Base-by-base conservation (phyloP, 2,888 invertebrate genomes). In the Schizaphis graminum region DNA sequence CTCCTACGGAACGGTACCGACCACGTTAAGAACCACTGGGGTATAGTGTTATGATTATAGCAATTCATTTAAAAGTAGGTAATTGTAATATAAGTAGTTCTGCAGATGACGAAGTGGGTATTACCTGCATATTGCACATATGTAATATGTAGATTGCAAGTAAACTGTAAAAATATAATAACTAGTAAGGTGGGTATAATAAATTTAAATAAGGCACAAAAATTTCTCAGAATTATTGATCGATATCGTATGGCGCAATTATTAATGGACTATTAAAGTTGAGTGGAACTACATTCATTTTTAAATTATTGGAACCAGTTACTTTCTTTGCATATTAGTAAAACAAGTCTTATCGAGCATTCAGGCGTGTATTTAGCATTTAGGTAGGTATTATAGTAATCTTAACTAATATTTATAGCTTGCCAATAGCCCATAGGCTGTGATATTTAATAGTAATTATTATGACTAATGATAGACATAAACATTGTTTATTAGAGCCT, bases 291-390 rank as follows among this genome's bases (percentile, higher is more conserved):
- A 77, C 47, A 49, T 26, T 89, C 44, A 49, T 90, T 90, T 61
- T n/a, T 35, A 91, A 91, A 84, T 91, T 28, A 56, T 49, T 67
- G 41, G 28, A 91, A 84, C 84, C 91, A 53, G 53, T 91, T 91
- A 91, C 53, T 91, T 91, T 84, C 47, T 49, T 84, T 53, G 49
- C 28, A 89, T 44, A 28, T 56, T 16, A 84, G 84, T 91, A 41
- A 56, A 91, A 91, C 91, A 41, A 84, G 53, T 84, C 53, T 84
- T 41, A 53, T 84, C 21, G 84, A 56, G 53, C 56, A 21, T 35
- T 35, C 44, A 88, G 56, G 35, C 35, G 7, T 91, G 44, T 4
- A 84, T 84, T 84, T 91, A 41, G 41, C 28, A 41, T 84, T 91
- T 84, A 67, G 24, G 28, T 84, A 67, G n/a, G 21, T 89, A 90